phyloP scores from a whole-genome alignment of 2,113 vertebrate genomes.

The Sapayoa aenigma region DNA sequence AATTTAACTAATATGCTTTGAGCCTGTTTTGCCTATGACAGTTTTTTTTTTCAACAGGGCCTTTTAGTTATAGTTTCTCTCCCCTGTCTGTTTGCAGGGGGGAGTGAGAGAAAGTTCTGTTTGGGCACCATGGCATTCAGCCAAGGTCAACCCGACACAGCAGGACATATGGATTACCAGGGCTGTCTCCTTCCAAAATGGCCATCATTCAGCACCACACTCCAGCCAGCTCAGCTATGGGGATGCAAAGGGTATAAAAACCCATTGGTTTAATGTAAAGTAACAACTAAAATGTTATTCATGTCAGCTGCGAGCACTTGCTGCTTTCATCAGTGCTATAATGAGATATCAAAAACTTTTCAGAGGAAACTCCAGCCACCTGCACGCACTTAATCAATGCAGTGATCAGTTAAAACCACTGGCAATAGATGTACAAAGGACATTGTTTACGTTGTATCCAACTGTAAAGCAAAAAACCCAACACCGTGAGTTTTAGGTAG shows the following conservation, averaged over 20 bases:
- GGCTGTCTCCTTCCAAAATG: not conserved
- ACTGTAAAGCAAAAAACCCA: not conserved
- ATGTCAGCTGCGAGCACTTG: accelerated
- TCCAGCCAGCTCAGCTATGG: not conserved
- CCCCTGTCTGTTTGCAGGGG: too few relatives aligned
- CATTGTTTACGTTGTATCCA: not conserved
- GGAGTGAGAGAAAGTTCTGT: too few relatives aligned
- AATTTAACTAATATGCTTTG: too few relatives aligned
- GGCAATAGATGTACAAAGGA: not conserved
- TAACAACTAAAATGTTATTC: not conserved
- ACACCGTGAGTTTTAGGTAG: not conserved
- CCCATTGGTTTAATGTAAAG: accelerated
- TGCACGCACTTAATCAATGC: not conserved
- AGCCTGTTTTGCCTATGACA: too few relatives aligned
- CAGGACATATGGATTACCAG: not conserved
- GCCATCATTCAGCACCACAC: not conserved
- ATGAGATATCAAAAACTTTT: not conserved
- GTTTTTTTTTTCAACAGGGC: too few relatives aligned
- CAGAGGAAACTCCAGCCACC: not conserved
- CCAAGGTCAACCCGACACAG: too few relatives aligned
- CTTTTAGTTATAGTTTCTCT: too few relatives aligned
- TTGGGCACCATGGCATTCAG: too few relatives aligned
- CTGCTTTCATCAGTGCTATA: not conserved
- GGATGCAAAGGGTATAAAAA: not conserved
- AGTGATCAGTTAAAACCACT: not conserved